Base-by-base conservation (phyloP, 2,797 vertebrate species). In the Clamator glandarius region DNA sequence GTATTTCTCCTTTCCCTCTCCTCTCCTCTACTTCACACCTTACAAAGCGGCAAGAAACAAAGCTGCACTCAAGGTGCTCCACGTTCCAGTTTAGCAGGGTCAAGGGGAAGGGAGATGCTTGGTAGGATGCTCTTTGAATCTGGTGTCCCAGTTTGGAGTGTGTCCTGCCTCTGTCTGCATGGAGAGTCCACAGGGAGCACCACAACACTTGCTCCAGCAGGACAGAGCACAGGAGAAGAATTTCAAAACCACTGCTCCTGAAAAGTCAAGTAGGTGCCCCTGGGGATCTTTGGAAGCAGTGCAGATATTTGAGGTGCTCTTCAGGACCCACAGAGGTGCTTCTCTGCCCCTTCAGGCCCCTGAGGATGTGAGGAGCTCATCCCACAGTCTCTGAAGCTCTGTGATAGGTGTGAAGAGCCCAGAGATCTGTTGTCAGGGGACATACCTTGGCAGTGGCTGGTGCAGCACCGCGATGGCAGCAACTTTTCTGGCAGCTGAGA, bases 351-450 rank as follows among this genome's bases (percentile, higher is more conserved):
- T 35, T 66, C 29, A 79, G 61, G 62, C 52, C 44, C 33, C 67
- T 11, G 31, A 73, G 33, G 50, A 20, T 44, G 24, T 19, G 48
- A 90, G 29, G 28, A 84, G 14, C 9, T 31, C 61, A 33, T 35
- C 21, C 23, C 58, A 36, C 2, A 9, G 67, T 6, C 55, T 77
- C 72, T 35, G 58, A 63, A 76, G 25, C 36, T 84, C 66, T 68
- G 44, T 0, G 0, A 36, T 23, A 42, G 42, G 33, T 16, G 3
- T 39, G 51, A 44, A 4, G 17, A 80, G 33, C 35, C 12, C 35
- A 66, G 33, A 52, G 48, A 20, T 90, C 70, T 63, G 48, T 5
- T 50, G 11, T 17, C 72, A 55, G 52, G 44, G 29, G 36, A 70
- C 58, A 61, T 69, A 18, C 31, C 15, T 36, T 0, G n/a, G n/a